A percentile compares a stretch with the other conserved stretches of the same genome.
These are phyloP conservation scores for Mamestra configurata DNA, from an alignment of 1,140 invertebrate species.

Conservation along the genomic window DNA sequence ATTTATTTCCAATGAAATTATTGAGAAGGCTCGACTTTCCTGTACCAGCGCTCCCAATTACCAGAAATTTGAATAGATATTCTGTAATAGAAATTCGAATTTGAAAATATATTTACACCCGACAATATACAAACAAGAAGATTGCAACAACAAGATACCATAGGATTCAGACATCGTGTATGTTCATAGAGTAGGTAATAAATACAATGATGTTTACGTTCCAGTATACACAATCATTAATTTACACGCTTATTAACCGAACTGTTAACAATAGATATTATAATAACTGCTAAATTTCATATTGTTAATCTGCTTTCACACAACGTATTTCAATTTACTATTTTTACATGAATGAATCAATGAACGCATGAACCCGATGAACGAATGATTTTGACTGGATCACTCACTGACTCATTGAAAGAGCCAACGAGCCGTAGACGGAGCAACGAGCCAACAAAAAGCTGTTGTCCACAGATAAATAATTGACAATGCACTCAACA, in stretches of 20 bases:
- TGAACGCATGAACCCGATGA: too few species aligned
- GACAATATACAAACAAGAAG: slow-evolving; percentile 14
- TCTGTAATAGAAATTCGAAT: slow-evolving; percentile 88
- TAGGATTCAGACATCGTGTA: slow-evolving; percentile 75
- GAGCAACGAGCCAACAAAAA: too few species aligned
- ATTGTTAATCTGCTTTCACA: slow-evolving; percentile 8
- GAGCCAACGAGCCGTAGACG: too few species aligned
- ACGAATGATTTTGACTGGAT: too few species aligned
- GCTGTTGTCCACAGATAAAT: too few species aligned
- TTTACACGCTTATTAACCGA: background rate
- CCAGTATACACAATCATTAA: background rate
- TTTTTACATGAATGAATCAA: background rate
- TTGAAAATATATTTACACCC: background rate
- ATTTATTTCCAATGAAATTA: slow-evolving; percentile 97
- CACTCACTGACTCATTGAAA: too few species aligned
- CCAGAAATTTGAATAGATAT: slow-evolving; percentile 95
- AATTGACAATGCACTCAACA: too few species aligned
- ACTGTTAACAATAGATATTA: background rate
- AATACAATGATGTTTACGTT: background rate
- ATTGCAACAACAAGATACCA: slow-evolving; percentile 38
- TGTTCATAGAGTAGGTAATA: background rate
- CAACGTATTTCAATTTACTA: background rate
- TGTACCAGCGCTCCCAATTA: slow-evolving; percentile 94
- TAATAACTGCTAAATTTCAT: background rate
- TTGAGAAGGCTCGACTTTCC: slow-evolving; percentile 96